Evolutionary conservation across 2,113 vertebrate species (phyloP).

Genomic region (Semnornis frantzii): DNA sequence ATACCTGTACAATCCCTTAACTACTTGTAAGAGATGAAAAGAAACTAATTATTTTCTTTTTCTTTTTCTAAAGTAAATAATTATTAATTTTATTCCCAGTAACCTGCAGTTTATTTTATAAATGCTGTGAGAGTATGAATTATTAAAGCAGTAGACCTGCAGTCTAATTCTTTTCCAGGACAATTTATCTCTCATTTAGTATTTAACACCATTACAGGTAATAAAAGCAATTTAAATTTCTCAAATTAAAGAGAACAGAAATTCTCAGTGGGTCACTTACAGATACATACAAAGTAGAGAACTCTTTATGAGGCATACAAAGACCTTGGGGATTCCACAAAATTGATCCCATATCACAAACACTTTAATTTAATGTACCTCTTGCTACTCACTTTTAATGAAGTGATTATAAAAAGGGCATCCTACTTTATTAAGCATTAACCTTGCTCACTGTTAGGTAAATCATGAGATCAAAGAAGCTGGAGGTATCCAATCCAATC

Average conservation of each 20-base stretch:
- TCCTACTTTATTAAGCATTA: constrained; percentile 63
- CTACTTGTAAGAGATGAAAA: background rate
- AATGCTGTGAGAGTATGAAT: background rate
- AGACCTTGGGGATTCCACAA: constrained; percentile 34
- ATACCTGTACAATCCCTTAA: background rate
- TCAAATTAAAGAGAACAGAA: constrained; percentile 52
- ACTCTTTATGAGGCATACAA: constrained; percentile 49
- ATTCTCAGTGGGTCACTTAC: constrained; percentile 57
- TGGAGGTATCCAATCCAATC: constrained; percentile 8
- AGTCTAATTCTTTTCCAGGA: constrained; percentile 5
- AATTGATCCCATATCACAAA: constrained; percentile 65
- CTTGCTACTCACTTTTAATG: constrained; percentile 61
- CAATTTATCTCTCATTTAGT: constrained; percentile 16
- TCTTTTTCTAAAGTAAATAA: background rate
- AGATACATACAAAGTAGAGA: constrained; percentile 36
- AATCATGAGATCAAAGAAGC: constrained; percentile 30
- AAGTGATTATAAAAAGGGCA: constrained; percentile 66
- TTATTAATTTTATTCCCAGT: background rate
- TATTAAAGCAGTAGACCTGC: background rate
- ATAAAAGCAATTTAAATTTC: constrained; percentile 56
- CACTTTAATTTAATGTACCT: constrained; percentile 65
- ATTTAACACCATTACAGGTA: constrained; percentile 24
- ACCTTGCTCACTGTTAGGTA: constrained; percentile 56
- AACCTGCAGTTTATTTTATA: background rate
- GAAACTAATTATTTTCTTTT: background rate